phyloP scores from a whole-genome alignment of 1,140 invertebrate species.

The Thaumatotibia leucotreta region DNA sequence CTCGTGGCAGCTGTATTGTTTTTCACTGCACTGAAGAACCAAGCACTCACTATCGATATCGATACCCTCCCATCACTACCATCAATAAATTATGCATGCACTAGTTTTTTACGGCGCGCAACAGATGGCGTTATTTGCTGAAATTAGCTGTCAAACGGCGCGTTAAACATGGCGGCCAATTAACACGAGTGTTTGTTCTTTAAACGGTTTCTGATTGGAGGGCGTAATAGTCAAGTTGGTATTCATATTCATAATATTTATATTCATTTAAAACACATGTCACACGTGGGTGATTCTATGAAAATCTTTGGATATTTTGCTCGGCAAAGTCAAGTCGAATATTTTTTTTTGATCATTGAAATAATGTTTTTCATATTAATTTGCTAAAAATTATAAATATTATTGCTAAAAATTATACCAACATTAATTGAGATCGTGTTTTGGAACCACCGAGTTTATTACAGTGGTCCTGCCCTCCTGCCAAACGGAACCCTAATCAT shows the following conservation, averaged over 20 bases:
- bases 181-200: conserved; percentile 7
- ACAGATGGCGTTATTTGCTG: conserved; percentile 14
- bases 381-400: not conserved
- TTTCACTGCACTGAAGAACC: too few species aligned
- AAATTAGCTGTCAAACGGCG: conserved; percentile 14
- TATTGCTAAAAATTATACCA: not conserved
- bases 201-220: conserved; percentile 6
- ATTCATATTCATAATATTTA: too few species aligned
- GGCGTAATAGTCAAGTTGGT: not conserved
- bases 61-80: not conserved
- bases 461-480: too few species aligned
- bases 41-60: not conserved
- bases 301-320: not conserved
- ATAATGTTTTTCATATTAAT: too few species aligned
- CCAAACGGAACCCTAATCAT: too few species aligned
- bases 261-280: not conserved
- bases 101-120: conserved; percentile 7
- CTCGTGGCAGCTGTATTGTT: too few species aligned
- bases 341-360: not conserved
- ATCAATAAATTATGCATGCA: conserved; percentile 10
- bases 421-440: not conserved
- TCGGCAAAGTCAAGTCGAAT: too few species aligned
- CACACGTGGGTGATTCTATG: not conserved
- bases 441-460: too few species aligned
- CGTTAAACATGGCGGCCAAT: conserved; percentile 6